Percentiles rank a stretch among this genome's conserved stretches.
Conservation (phyloP, 2,888 invertebrate species). For the Pollenia amentaria region DNA sequence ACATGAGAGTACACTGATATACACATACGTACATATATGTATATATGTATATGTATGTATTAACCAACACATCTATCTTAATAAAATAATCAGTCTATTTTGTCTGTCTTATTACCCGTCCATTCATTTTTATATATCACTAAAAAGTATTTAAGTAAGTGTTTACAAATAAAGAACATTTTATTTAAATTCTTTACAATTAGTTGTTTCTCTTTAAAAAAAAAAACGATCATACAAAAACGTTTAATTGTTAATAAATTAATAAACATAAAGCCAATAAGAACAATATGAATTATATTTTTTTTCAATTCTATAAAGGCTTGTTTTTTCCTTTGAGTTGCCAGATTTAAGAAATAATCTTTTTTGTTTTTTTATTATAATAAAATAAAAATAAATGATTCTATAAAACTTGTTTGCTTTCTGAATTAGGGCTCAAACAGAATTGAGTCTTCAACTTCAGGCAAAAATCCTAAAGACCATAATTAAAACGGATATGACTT, state of each 20-base stretch:
- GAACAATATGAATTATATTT: constrained; percentile 14
- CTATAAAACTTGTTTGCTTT: too few relatives aligned
- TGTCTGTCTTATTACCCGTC: neutral
- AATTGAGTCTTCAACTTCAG: too few relatives aligned
- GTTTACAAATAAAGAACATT: neutral
- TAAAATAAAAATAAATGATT: too few relatives aligned
- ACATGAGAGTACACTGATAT: neutral
- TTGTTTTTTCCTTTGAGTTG: constrained; percentile 11
- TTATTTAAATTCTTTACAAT: constrained; percentile 18
- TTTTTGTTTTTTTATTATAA: too few relatives aligned
- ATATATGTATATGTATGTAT: neutral
- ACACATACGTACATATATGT: constrained; percentile 8
- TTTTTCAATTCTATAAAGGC: neutral
- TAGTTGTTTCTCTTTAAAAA: constrained; percentile 29
- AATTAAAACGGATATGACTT: too few relatives aligned
- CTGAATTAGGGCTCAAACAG: too few relatives aligned
- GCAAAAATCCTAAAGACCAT: too few relatives aligned
- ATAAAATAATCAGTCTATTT: constrained; percentile 1
- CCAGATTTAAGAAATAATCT: neutral
- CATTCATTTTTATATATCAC: neutral
- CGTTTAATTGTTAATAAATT: constrained; percentile 54
- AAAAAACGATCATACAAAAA: constrained; percentile 30
- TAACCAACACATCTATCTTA: neutral
- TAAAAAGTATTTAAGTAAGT: constrained; percentile 1
- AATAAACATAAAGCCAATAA: constrained; percentile 50